Percentiles rank a stretch among this genome's conserved stretches.
phyloP scores from a whole-genome alignment of 2,113 vertebrate species.

The Capreolus pygargus region DNA sequence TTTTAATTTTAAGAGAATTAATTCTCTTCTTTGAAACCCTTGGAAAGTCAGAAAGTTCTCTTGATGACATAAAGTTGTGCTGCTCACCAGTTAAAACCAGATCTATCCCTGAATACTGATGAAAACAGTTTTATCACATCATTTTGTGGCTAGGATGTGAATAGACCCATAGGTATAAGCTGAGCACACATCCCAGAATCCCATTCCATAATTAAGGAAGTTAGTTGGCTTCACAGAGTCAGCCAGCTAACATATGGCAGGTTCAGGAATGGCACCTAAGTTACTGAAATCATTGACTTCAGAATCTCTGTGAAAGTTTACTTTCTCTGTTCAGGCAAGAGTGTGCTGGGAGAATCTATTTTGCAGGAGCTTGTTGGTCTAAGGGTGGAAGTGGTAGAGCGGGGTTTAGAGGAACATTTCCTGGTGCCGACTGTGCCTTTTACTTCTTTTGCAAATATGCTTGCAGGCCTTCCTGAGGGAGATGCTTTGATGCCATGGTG shows the following conservation, averaged over 20 bases:
- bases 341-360: constrained; percentile 72
- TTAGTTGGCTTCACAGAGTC: constrained; percentile 59
- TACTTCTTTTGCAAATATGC: constrained; percentile 62
- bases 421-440: constrained; percentile 75
- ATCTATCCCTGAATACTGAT: not conserved
- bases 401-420: constrained; percentile 20
- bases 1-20: not conserved
- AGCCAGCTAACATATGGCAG: constrained; percentile 71
- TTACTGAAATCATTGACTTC: constrained; percentile 76
- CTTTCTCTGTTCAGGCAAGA: constrained; percentile 59
- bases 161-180: not conserved
- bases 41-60: not conserved
- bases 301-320: constrained; percentile 77
- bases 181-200: not conserved
- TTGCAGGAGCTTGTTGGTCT: not conserved
- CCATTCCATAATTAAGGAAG: constrained; percentile 62
- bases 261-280: constrained; percentile 63
- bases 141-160: constrained; percentile 22
- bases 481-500: constrained; percentile 60
- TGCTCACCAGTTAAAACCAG: constrained; percentile 23
- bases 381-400: not conserved
- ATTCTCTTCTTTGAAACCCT: not conserved
- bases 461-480: constrained; percentile 48
- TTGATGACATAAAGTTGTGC: not conserved
- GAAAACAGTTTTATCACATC: constrained; percentile 26